Conservation (phyloP, 2,113 vertebrate species). For the Ornithorhynchus anatinus region DNA sequence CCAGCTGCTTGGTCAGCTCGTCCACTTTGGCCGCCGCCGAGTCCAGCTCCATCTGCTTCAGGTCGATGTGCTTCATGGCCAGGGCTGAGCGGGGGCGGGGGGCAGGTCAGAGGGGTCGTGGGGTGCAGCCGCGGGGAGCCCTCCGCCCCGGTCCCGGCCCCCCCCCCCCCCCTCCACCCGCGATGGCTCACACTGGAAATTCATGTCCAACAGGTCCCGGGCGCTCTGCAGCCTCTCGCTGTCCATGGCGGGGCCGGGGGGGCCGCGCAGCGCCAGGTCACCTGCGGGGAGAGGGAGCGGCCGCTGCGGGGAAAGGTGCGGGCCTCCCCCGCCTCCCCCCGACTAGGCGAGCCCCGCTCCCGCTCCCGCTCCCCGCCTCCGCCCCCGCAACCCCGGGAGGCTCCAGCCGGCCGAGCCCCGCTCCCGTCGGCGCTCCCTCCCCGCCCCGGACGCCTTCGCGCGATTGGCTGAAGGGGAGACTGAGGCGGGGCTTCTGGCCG, state of each 20-base stretch:
- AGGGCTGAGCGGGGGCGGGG: conserved; percentile 67
- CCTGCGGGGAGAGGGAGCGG: not conserved
- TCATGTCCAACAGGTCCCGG: conserved; percentile 53
- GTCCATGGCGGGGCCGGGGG: conserved; percentile 62
- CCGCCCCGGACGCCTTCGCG: not conserved
- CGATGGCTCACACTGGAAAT: conserved; percentile 65
- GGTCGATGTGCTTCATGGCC: conserved; percentile 87
- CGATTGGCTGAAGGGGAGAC: not conserved
- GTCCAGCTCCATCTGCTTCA: conserved; percentile 90
- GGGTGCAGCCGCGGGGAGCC: accelerated
- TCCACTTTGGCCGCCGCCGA: conserved; percentile 85
- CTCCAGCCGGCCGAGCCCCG: not conserved
- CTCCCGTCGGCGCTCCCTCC: not conserved
- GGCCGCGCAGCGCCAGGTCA: not conserved
- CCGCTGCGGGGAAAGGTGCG: conserved; percentile 28
- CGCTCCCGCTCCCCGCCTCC: not conserved
- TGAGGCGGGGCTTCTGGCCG: no score
- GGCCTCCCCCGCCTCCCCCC: not conserved
- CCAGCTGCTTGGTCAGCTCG: conserved; percentile 86
- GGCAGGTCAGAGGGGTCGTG: no score
- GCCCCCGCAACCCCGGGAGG: not conserved
- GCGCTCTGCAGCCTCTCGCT: conserved; percentile 48
- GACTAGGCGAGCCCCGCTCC: not conserved
- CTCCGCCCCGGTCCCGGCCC: not conserved
- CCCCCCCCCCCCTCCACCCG: not conserved